These are phyloP conservation scores for Phyllotis vaccarum DNA, from an alignment of 2,797 vertebrate genomes.

Conservation along the genomic window DNA sequence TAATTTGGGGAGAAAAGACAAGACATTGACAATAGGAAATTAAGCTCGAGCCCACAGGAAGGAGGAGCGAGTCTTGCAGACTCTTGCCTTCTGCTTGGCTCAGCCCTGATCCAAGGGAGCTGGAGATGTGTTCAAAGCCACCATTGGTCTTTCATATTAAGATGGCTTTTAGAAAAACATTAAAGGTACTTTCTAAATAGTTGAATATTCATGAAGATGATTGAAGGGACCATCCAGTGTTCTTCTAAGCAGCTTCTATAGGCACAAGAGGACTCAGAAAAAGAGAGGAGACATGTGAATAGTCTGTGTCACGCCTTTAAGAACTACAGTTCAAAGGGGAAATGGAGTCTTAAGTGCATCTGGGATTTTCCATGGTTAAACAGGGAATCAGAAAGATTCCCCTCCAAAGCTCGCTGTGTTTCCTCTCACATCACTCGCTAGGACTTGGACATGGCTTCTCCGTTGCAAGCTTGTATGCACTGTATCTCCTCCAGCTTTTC, in stretches of 20 bases:
- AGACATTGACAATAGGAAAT: conserved; percentile 59
- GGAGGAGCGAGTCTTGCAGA: conserved; percentile 33
- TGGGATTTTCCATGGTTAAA: not conserved
- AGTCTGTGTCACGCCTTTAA: not conserved
- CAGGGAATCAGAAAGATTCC: not conserved
- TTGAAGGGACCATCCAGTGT: not conserved
- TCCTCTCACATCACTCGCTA: not conserved
- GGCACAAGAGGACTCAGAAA: not conserved
- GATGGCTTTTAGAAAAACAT: not conserved
- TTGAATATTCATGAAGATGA: not conserved
- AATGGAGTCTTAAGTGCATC: not conserved
- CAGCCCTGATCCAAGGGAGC: conserved; percentile 12
- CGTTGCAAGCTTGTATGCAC: not conserved
- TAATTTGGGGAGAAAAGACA: conserved; percentile 59
- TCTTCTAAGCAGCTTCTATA: conserved; percentile 38
- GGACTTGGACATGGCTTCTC: not conserved
- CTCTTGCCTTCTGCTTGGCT: conserved; percentile 12
- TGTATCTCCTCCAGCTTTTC: not conserved
- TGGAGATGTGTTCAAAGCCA: conserved; percentile 49
- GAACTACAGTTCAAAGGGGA: not conserved
- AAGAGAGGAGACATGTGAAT: not conserved
- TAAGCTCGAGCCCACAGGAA: conserved; percentile 26
- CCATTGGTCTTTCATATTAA: conserved; percentile 13
- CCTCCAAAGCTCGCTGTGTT: not conserved
- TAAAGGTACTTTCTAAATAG: not conserved